Evolutionary conservation across 2,888 invertebrate species (phyloP).

Genomic region (Pammene aurita): DNA sequence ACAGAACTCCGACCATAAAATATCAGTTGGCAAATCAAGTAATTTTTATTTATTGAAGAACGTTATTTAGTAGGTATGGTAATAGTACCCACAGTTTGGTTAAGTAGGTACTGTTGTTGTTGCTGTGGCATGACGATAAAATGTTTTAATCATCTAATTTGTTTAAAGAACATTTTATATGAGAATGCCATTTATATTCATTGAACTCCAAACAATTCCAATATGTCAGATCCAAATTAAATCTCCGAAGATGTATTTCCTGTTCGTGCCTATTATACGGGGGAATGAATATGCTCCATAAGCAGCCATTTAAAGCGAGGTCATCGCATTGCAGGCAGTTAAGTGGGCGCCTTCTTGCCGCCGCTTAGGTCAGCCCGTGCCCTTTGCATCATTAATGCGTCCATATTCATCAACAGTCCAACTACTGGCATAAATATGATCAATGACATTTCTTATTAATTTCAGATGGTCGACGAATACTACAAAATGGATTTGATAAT

Average conservation of each 20-base stretch:
- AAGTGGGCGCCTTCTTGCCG: slow-evolving; percentile 50
- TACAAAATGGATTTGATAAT: slow-evolving; percentile 75
- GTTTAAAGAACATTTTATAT: too few species aligned
- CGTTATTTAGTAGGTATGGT: too few species aligned
- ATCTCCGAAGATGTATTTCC: slow-evolving; percentile 1
- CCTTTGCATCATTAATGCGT: slow-evolving; percentile 36
- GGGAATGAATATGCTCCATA: slow-evolving; percentile 23
- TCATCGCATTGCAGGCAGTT: slow-evolving; percentile 49
- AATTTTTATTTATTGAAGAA: too few species aligned
- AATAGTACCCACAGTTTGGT: too few species aligned
- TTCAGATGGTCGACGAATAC: slow-evolving; percentile 78
- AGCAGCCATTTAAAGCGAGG: slow-evolving; percentile 34
- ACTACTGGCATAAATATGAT: background rate
- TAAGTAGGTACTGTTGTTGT: too few species aligned
- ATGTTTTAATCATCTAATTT: too few species aligned
- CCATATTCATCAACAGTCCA: slow-evolving; percentile 30
- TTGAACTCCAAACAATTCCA: background rate
- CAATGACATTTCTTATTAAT: slow-evolving; percentile 40
- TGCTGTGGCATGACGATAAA: too few species aligned
- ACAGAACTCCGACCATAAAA: background rate
- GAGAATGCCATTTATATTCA: background rate
- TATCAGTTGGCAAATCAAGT: too few species aligned
- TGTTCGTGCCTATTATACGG: slow-evolving; percentile 1
- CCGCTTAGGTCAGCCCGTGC: slow-evolving; percentile 33
- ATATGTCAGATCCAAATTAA: slow-evolving; percentile 3